Base-by-base conservation (phyloP, 2,888 invertebrate genomes). In the Lithosia quadra region DNA sequence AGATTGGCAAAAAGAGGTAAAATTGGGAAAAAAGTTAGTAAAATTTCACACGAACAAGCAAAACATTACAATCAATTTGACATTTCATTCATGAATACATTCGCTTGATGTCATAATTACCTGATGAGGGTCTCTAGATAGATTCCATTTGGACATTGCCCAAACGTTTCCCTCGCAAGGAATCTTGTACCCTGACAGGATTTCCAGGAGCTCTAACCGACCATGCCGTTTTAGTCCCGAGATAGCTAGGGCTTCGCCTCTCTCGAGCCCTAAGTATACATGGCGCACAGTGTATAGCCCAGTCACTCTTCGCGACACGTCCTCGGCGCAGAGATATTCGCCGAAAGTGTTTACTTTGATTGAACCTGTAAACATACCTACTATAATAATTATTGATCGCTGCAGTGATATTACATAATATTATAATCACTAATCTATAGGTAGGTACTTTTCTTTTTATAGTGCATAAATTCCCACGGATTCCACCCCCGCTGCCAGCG, bases 161-260 rank as follows among this genome's bases (percentile, higher is more conserved):
- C 85, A 89, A 0, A 87, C 55, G 3, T 85, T 68, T 0, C 94
- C 94, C 0, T 78, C 75, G 69, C 74, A 79, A 0, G 90, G 87
- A n/a, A 83, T 53, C 39, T 63, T 81, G 68, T 86, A 89, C 33
- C 93, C 93, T 0, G 91, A 86, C 39, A 94, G 70, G 13, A 90
- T 70, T 58, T 92, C 84, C 65, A 90, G 88, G 13, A 94, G 77
- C 3, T 78, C 71, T 34, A 79, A 33, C 15, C 92, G 84, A 0
- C 91, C 93, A 65, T 91, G 90, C 0, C 79, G 77, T 71, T 83
- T 83, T n/a, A 90, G 76, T 0, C 93, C 93, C 0, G 91, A 85
- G 10, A 94, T 57, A 0, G 91, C 92, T 18, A 92, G n/a, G 0
- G 86, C 89, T 63, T 92, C 88, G 0, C 94, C 93, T 63, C 85